A percentile compares a stretch with the other conserved stretches of the same genome.
These are phyloP conservation scores for Phainopepla nitens DNA, from an alignment of 2,113 vertebrate species.

Conservation along the genomic window DNA sequence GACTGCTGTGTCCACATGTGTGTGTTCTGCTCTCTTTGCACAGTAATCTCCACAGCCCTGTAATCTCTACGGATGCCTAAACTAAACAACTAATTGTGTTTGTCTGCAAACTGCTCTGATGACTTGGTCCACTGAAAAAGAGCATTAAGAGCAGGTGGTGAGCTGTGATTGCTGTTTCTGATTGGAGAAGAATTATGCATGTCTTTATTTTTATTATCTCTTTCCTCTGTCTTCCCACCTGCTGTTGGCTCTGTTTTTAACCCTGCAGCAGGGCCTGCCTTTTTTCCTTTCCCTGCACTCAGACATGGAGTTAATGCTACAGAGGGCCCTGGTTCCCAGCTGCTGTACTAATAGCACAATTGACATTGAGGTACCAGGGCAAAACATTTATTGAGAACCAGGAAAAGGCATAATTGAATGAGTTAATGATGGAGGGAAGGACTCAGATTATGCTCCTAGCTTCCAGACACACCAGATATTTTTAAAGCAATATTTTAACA, in stretches of 20 bases:
- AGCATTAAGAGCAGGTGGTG: conserved; percentile 38
- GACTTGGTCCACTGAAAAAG: conserved; percentile 1
- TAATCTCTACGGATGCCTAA: background rate
- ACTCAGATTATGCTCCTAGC: background rate
- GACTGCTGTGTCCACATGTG: background rate
- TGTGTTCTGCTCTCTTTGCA: background rate
- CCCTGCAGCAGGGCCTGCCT: background rate
- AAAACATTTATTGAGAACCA: background rate
- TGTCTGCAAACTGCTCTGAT: background rate
- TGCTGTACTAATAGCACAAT: background rate
- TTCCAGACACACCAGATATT: background rate
- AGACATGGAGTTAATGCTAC: background rate
- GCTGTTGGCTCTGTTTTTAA: background rate
- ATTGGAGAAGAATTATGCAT: background rate
- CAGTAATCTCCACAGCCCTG: background rate
- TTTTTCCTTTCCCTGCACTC: background rate
- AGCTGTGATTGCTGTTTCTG: conserved; percentile 6
- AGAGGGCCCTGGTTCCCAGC: background rate
- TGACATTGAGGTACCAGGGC: background rate
- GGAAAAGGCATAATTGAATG: background rate
- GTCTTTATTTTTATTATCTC: conserved; percentile 7
- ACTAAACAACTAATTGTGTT: conserved; percentile 11
- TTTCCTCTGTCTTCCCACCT: conserved; percentile 2
- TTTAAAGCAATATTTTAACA: background rate
- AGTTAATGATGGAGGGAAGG: background rate